These are phyloP conservation scores for Clarias macrocephalus DNA, from an alignment of 2,113 vertebrate species.

Conservation along the genomic window DNA sequence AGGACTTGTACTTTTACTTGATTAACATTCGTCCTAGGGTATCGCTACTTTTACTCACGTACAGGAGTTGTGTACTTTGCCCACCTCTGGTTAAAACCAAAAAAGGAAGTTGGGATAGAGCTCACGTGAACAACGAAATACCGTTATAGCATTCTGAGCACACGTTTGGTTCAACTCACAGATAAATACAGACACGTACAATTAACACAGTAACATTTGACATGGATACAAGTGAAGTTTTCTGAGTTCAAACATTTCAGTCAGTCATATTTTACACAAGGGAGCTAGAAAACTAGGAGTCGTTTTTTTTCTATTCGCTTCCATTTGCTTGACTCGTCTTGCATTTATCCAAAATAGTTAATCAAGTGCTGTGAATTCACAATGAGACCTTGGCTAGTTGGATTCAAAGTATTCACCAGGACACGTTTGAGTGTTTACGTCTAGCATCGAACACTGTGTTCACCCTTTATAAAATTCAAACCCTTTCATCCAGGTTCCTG, in stretches of 20 bases:
- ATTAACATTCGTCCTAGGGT: no score
- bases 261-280: neutral
- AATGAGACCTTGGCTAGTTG: neutral
- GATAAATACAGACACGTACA: conserved; percentile 27
- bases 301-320: conserved; percentile 3
- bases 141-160: neutral
- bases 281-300: conserved; percentile 17
- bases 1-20: no score
- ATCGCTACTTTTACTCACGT: no score
- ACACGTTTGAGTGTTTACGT: neutral
- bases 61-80: no score
- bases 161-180: conserved; percentile 11
- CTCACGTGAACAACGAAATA: neutral
- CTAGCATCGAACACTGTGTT: neutral
- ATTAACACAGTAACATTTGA: conserved; percentile 25
- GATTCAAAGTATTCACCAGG: neutral
- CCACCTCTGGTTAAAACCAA: neutral
- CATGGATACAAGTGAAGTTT: conserved; percentile 28
- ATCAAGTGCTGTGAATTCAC: conserved; percentile 1
- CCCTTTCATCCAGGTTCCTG: neutral
- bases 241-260: conserved; percentile 7
- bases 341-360: conserved; percentile 18
- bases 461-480: conserved; percentile 3
- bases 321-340: neutral
- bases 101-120: neutral